Base-by-base conservation (phyloP, 92 coral and sea anemone genomes). In the Palythoa grandiflora region DNA sequence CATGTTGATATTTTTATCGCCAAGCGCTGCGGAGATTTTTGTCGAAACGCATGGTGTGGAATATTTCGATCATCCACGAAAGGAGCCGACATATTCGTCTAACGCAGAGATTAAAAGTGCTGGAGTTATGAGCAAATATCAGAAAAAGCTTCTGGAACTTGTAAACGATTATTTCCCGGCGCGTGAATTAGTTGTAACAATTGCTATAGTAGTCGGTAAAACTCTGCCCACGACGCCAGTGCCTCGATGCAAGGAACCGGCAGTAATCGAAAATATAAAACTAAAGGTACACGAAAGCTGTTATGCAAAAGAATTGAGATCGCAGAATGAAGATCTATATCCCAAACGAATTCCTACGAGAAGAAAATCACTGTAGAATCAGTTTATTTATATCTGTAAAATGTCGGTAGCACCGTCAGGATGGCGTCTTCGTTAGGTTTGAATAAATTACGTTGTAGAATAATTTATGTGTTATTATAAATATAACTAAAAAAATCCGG, bases 21-120 rank as follows among this genome's bases (percentile, higher is more conserved):
- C 99, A 17, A 95, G 93, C 77, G 97, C 95, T 44, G 99, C 99
- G 14, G 96, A 94, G 88, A 93, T 97, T 68, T 97, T 97, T 84
- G 88, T 97, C 11, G 96, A 97, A 75, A 91, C 91, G 21, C 86
- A 48, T 14, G 96, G 98, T 1, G 84, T 90, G 20, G 96, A 95
- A 35, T 95, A 88, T 87, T 95, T 95, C 80, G 94, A 92, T 55
- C 93, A 91, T 80, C 93, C 94, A 11, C 80, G 98, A 47, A 93
- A 92, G 86, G 91, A 87, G 71, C 99, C 98, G 8, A 92, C 97
- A 11, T 97, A 95, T 71, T 95, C 99, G 6, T 97, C 99, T 8
- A 40, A 87, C 66, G 87, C 68, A 71, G 97, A 97, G 87, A 88
- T 97, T 40, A 91, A 90, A 77, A 87, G 80, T 35, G 94, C 93